Evolutionary conservation across 2,797 vertebrate genomes (phyloP).

Genomic region (Poecile montanus): DNA sequence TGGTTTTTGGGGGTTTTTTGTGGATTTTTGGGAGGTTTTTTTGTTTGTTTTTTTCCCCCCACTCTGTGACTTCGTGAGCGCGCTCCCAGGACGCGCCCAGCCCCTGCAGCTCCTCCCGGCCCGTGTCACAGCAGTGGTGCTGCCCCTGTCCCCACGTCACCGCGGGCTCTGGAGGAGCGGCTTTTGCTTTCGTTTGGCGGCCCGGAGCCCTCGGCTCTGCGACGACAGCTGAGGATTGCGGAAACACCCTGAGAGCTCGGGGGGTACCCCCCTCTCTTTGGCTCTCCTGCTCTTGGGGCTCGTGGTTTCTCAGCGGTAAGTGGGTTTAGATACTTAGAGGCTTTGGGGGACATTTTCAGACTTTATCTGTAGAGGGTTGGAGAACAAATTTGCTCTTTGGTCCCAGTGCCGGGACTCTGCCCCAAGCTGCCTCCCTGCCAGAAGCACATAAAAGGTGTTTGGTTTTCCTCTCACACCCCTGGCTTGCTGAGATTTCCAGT

Average conservation of each 20-base stretch:
- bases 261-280: neutral
- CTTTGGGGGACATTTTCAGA: neutral
- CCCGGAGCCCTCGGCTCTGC: neutral
- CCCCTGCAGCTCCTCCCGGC: neutral
- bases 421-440: accelerated
- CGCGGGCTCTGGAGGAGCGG: neutral
- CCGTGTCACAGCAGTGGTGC: neutral
- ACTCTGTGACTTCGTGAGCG: accelerated
- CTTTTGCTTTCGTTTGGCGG: slow-evolving; percentile 22
- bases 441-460: neutral
- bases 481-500: neutral
- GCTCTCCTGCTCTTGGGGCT: neutral
- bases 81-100: accelerated
- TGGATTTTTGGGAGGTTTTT: too few species aligned
- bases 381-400: neutral
- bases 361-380: neutral
- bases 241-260: neutral
- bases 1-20: neutral
- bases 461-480: neutral
- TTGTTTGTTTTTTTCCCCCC: too few species aligned
- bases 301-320: neutral
- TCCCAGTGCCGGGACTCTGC: neutral
- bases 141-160: neutral
- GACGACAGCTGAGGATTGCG: accelerated
- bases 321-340: neutral